Conservation (phyloP, 2,797 vertebrate species). For the Channa striata region DNA sequence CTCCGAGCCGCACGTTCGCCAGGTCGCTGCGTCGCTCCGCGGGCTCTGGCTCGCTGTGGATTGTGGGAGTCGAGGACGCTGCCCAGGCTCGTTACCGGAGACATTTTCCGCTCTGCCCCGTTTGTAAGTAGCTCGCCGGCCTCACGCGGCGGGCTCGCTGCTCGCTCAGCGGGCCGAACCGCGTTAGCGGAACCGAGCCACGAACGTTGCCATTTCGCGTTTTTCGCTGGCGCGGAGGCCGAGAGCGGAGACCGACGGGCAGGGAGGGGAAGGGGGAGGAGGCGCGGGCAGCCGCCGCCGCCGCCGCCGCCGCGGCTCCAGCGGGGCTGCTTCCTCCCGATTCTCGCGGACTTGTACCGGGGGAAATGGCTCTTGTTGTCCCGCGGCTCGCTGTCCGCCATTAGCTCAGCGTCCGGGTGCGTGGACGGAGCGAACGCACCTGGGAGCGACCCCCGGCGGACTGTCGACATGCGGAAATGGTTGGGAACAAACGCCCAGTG, state of each 20-base stretch:
- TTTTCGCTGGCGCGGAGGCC: conserved; percentile 60
- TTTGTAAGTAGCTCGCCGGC: conserved; percentile 74
- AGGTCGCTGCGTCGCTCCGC: conserved; percentile 23
- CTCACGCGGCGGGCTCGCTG: background rate
- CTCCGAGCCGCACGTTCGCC: conserved; percentile 35
- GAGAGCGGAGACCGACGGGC: conserved; percentile 52
- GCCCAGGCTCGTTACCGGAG: conserved; percentile 73
- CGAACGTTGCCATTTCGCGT: conserved; percentile 49
- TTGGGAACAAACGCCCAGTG: conserved; percentile 26
- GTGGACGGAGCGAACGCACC: background rate
- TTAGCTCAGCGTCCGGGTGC: background rate
- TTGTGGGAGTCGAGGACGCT: conserved; percentile 82
- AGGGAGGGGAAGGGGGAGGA: conserved; percentile 29
- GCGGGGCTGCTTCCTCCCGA: conserved; percentile 39
- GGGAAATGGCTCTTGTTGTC: background rate
- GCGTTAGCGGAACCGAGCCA: background rate
- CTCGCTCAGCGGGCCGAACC: background rate
- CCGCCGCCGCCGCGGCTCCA: conserved; percentile 43
- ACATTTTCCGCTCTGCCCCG: conserved; percentile 55
- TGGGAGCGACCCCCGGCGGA: conserved; percentile 14
- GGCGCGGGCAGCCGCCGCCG: conserved; percentile 52
- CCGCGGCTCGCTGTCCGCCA: background rate
- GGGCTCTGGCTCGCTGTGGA: conserved; percentile 75
- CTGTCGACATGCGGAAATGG: conserved; percentile 72
- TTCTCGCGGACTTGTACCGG: conserved; percentile 34